These are phyloP conservation scores for Alectura lathami DNA, from an alignment of 2,113 vertebrate genomes.

Conservation along the genomic window DNA sequence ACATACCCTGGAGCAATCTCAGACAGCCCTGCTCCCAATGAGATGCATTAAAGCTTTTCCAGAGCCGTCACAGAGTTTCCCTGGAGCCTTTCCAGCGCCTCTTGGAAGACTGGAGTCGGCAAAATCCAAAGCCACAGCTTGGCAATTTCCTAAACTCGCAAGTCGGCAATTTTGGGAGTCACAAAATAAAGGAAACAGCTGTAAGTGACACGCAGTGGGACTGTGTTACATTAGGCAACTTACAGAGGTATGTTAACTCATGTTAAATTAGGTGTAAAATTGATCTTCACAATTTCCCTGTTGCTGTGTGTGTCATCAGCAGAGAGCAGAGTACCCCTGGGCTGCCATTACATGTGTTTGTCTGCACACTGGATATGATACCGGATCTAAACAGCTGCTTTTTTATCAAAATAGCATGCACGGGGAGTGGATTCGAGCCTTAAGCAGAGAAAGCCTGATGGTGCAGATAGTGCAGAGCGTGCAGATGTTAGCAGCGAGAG, in stretches of 20 bases:
- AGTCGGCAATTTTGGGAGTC: not conserved
- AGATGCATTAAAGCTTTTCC: not conserved
- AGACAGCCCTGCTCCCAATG: not conserved
- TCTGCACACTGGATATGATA: not conserved
- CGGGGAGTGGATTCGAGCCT: not conserved
- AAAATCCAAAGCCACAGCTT: not conserved
- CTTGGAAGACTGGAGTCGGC: not conserved
- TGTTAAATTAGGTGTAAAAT: slow-evolving; percentile 41
- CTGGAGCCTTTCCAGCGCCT: not conserved
- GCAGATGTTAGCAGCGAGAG: not conserved
- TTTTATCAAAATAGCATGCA: not conserved
- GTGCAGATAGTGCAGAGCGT: not conserved
- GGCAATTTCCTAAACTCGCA: not conserved
- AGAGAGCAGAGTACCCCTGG: not conserved
- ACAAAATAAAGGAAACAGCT: not conserved
- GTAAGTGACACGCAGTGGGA: not conserved
- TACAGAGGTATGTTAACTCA: not conserved
- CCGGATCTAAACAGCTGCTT: not conserved
- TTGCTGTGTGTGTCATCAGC: not conserved
- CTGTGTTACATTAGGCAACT: not conserved
- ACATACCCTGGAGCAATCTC: not conserved
- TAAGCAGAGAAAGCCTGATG: not conserved
- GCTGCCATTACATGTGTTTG: not conserved
- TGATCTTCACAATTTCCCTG: not conserved
- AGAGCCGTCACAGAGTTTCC: not conserved